A percentile compares a stretch with the other conserved stretches of the same genome.
Evolutionary conservation across 2,797 vertebrate species (phyloP).

Genomic region (Phylloscopus collybita): DNA sequence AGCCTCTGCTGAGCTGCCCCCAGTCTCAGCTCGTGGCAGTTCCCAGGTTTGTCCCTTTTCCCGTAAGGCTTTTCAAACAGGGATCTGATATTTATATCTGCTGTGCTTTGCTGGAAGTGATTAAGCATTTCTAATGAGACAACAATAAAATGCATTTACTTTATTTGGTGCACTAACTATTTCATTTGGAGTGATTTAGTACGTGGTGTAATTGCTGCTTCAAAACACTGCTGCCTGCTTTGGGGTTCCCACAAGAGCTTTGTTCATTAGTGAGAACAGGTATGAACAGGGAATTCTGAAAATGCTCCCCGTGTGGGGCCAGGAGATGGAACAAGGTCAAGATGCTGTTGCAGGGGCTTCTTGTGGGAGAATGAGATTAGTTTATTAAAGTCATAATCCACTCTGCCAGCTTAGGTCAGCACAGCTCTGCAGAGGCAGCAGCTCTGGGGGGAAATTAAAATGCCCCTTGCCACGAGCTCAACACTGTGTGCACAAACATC

Average conservation of each 20-base stretch:
- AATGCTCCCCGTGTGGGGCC: background rate
- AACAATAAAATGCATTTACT: conserved; percentile 16
- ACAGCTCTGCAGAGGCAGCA: background rate
- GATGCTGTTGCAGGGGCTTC: background rate
- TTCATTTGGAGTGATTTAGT: background rate
- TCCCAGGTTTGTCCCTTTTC: conserved; percentile 12
- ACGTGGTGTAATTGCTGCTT: background rate
- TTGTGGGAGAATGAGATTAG: background rate
- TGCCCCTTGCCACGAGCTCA: background rate
- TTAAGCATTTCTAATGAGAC: conserved; percentile 17
- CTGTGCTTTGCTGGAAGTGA: background rate
- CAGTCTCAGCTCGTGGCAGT: background rate
- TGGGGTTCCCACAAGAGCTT: background rate
- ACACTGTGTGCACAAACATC: background rate
- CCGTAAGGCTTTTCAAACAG: conserved; percentile 6
- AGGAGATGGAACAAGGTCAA: conserved; percentile 2
- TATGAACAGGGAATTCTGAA: background rate
- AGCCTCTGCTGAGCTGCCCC: background rate
- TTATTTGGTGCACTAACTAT: background rate
- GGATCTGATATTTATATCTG: conserved; percentile 24
- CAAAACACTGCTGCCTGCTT: background rate
- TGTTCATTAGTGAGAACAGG: background rate
- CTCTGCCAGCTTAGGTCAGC: background rate
- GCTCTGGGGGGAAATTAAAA: background rate
- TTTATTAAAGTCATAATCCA: background rate